Evolutionary conservation across 2,797 vertebrate genomes (phyloP).

Genomic region (Ibycter americanus): DNA sequence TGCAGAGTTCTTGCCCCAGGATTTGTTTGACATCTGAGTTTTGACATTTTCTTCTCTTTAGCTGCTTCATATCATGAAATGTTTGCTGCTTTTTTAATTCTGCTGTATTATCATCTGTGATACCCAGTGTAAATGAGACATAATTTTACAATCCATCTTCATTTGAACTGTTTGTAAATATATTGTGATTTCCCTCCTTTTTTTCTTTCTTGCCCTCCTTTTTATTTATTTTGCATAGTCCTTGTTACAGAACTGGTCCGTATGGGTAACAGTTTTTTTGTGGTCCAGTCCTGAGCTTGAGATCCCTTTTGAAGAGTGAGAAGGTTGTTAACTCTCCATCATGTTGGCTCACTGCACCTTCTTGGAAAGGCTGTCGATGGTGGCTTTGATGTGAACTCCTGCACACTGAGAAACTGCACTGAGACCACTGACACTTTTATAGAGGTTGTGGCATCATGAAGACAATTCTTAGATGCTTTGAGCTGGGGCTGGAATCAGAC

Average conservation of each 20-base stretch:
- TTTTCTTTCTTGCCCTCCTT: neutral
- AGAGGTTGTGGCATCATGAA: neutral
- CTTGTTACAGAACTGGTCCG: neutral
- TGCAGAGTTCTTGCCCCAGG: neutral
- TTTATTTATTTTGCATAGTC: neutral
- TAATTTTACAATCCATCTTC: neutral
- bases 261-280: neutral
- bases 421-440: neutral
- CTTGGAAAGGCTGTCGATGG: neutral
- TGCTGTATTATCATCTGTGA: neutral
- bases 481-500: neutral
- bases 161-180: neutral
- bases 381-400: neutral
- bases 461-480: neutral
- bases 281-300: neutral
- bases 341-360: neutral
- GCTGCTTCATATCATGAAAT: neutral
- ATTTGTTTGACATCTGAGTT: neutral
- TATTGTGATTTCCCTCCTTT: neutral
- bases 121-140: neutral
- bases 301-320: neutral
- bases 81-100: neutral
- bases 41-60: conserved; percentile 9
- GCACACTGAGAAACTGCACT: neutral
- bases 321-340: neutral